Evolutionary conservation across 2,888 invertebrate genomes (phyloP), one percentile per base, ranked within the genome.

Genomic region (Bugulina stolonifera): DNA sequence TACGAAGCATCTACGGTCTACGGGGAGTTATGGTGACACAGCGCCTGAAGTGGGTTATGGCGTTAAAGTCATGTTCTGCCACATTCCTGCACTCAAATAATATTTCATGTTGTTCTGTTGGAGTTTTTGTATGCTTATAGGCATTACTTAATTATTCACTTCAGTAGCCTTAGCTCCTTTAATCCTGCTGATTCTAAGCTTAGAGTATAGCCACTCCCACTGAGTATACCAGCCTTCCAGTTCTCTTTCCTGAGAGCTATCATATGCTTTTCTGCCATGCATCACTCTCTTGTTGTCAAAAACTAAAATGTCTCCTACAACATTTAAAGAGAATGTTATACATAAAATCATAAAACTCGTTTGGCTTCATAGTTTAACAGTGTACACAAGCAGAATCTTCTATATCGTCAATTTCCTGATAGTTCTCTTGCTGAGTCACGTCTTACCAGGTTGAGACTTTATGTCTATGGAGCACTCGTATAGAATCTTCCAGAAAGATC

Each of bases 241-340:
- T 23, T 5, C 3, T 55, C 55, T 55, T 18, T 23, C 14, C 23
- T 55, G 14, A 18, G 5, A 3, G n/a, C 55, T 18, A 3, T 18
- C 14, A 25, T 18, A 55, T 5, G 23, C 10, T 55, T 23, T 18
- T 23, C 55, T 55, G 25, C 55, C 55, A 55, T 55, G 55, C 10
- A 55, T 5, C n/a, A 55, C 5, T 55, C 55, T 55, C 25, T 23
- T 18, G 55, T 55, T 55, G 55, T 55, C 55, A 55, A 55, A 55
- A 10, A 55, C 55, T 23, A 55, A 5, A 5, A 55, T 55, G n/a
- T 55, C 55, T 23, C 55, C 55, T 55, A 25, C 10, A 55, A 23
- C 3, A 5, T 5, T 3, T 5, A 43, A 43, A 43, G n/a, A n/a
- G n/a, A n/a, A n/a, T n/a, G n/a, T n/a, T n/a, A n/a, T n/a, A n/a